Base-by-base conservation (phyloP, 2,888 invertebrate genomes). In the Syrista parreyssii region DNA sequence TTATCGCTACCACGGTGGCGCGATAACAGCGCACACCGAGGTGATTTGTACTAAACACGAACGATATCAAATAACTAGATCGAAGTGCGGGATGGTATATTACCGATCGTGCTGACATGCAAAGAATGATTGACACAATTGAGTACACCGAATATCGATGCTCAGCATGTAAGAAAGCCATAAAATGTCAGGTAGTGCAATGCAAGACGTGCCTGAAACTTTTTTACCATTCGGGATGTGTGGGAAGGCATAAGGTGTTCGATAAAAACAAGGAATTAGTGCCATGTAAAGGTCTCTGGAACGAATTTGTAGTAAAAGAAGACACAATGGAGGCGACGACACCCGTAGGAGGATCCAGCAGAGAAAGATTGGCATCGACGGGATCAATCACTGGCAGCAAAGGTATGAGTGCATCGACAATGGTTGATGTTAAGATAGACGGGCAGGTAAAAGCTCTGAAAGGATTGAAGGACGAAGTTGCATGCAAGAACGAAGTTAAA, bases 171-270 rank as follows among this genome's bases (percentile, higher is more conserved):
- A n/a, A n/a, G n/a, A n/a, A n/a, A n/a, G n/a, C n/a, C n/a, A n/a
- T n/a, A n/a, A n/a, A n/a, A n/a, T n/a, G n/a, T n/a, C n/a, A n/a
- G n/a, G n/a, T n/a, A n/a, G n/a, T n/a, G n/a, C 55, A n/a, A 55
- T 73, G 78, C 69, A 75, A 78, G 31, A 35, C 32, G 55, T 78
- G 68, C 12, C 75, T 73, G 31, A 78, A 75, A 30, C 72, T 73
- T n/a, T 78, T 76, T 76, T 73, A 78, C 34, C 78, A 78, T n/a
- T 75, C 68, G 31, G 78, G 75, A 1, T 76, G 78, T 68, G 68
- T 73, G 69, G n/a, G 23, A 34, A 78, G 68, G 71, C 76, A 76
- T 69, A 73, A 34, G 55, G 68, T 72, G 4, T 73, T 34, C 23
- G 68, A 78, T 30, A 78, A 23, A 35, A 68, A 73, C 30, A 55